Conservation (phyloP, 1,140 invertebrate genomes). For the Hycleus phaleratus region DNA sequence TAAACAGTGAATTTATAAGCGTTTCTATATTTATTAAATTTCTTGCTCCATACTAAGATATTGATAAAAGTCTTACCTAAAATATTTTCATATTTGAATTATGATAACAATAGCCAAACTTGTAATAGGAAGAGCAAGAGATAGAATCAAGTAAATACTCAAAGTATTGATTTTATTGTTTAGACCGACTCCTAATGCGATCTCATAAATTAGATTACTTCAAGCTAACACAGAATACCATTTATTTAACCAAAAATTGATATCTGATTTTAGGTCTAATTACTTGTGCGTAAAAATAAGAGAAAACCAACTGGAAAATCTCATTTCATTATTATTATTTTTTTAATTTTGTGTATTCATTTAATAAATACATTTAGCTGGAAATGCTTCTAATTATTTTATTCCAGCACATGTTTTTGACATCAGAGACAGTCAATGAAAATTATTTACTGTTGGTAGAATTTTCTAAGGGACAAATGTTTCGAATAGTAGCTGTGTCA, state of each 20-base stretch:
- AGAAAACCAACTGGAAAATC: too few relatives aligned
- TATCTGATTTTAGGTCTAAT: background rate
- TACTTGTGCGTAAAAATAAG: too few relatives aligned
- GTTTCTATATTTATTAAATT: too few relatives aligned
- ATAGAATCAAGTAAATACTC: too few relatives aligned
- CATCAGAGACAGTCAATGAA: background rate
- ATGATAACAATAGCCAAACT: too few relatives aligned
- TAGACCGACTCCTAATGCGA: constrained; percentile 2
- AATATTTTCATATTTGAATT: too few relatives aligned
- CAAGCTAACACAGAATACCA: background rate
- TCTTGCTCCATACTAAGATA: too few relatives aligned
- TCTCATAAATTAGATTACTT: constrained; percentile 1
- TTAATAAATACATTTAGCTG: background rate
- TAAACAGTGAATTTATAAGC: too few relatives aligned
- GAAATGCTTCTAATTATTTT: background rate
- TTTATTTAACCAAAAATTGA: background rate
- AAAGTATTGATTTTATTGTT: constrained; percentile 9
- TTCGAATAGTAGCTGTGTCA: constrained; percentile 7
- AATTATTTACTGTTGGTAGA: constrained; percentile 4
- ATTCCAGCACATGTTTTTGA: background rate
- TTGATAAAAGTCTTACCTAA: too few relatives aligned
- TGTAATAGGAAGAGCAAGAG: too few relatives aligned
- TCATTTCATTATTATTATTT: background rate
- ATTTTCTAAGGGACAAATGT: background rate
- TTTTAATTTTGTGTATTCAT: background rate